phyloP scores from a whole-genome alignment of 2,888 invertebrate species.

The Cantharis nigra region DNA sequence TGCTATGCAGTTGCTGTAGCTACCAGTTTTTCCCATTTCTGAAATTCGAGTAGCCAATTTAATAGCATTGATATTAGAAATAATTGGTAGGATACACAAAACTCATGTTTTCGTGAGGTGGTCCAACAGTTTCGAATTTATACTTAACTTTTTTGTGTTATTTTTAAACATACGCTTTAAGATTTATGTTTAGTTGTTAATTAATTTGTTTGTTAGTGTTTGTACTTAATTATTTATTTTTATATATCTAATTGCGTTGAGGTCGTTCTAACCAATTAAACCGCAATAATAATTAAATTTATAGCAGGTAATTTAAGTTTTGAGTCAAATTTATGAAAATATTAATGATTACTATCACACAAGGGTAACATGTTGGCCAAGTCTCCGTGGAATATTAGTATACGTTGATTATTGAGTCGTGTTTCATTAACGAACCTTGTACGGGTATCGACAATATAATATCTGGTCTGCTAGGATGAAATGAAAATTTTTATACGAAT shows the following conservation, averaged over 20 bases:
- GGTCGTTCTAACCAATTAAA: neutral
- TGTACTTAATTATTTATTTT: neutral
- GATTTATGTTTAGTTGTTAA: neutral
- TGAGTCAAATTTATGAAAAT: neutral
- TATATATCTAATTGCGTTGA: neutral
- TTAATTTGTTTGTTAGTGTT: neutral
- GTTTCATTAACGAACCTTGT: conserved; percentile 55
- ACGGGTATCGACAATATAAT: conserved; percentile 41
- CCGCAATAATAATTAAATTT: neutral
- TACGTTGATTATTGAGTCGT: conserved; percentile 52
- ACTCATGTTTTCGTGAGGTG: conserved; percentile 52
- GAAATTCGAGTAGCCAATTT: conserved; percentile 52
- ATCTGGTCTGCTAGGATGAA: conserved; percentile 39
- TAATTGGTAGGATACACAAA: conserved; percentile 54
- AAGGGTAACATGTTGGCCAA: conserved; percentile 20
- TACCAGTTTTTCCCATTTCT: conserved; percentile 52
- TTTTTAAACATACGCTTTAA: conserved; percentile 4
- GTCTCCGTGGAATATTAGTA: conserved; percentile 24
- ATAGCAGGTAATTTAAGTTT: neutral
- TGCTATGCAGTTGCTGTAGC: conserved; percentile 30
- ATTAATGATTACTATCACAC: neutral
- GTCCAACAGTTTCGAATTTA: conserved; percentile 37
- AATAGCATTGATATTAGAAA: conserved; percentile 54
- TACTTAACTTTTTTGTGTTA: conserved; percentile 11
- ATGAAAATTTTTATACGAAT: neutral